These are phyloP conservation scores for Melanotaenia duboulayi DNA, from an alignment of 2,113 vertebrate genomes.

Conservation along the genomic window DNA sequence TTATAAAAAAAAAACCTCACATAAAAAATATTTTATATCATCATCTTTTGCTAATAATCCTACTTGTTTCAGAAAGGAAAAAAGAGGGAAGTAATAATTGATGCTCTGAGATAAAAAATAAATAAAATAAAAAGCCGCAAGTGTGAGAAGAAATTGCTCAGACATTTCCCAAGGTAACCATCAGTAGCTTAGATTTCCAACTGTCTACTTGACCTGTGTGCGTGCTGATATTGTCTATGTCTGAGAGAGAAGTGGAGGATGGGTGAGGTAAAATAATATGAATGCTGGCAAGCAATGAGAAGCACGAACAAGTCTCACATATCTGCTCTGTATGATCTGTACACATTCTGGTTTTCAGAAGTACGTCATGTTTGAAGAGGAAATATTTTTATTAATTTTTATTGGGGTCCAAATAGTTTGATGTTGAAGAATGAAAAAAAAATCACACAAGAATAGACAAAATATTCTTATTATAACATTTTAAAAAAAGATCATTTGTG, in stretches of 20 bases:
- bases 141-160: constrained; percentile 71
- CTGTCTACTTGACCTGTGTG: constrained; percentile 42
- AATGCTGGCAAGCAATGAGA: neutral
- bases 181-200: constrained; percentile 72
- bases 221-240: constrained; percentile 18
- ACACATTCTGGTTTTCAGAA: too few relatives aligned
- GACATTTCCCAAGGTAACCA: constrained; percentile 70
- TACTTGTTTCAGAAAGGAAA: constrained; percentile 32
- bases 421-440: too few relatives aligned
- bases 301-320: neutral
- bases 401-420: too few relatives aligned
- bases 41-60: constrained; percentile 18
- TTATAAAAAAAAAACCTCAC: too few relatives aligned
- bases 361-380: too few relatives aligned
- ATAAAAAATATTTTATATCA: too few relatives aligned
- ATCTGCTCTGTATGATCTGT: neutral
- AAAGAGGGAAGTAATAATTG: constrained; percentile 19
- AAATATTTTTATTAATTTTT: too few relatives aligned
- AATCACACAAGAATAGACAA: too few relatives aligned
- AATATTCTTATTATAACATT: too few relatives aligned
- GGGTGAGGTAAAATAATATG: neutral
- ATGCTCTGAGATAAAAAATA: constrained; percentile 57
- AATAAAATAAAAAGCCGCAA: constrained; percentile 65
- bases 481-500: too few relatives aligned
- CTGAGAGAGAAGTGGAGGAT: constrained; percentile 6